Conservation (phyloP, 2,888 invertebrate genomes). For the Horisme vitalbata region DNA sequence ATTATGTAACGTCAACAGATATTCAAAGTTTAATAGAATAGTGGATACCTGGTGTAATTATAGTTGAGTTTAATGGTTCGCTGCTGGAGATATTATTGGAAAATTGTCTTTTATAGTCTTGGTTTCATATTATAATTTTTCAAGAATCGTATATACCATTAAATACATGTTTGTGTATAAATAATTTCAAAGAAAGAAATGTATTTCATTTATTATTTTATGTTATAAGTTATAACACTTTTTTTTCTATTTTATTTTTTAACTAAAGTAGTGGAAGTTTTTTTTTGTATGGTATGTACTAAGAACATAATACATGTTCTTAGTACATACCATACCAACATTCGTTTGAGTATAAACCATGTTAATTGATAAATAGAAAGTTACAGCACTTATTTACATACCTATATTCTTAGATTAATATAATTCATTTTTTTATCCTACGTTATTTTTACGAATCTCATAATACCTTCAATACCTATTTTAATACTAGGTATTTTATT, state of each 20-base stretch:
- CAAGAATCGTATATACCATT: too few relatives aligned
- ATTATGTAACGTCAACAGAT: slow-evolving; percentile 48
- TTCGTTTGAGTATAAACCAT: too few relatives aligned
- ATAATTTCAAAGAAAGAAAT: too few relatives aligned
- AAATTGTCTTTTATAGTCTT: neutral
- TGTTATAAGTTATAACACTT: too few relatives aligned
- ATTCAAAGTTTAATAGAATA: slow-evolving; percentile 57
- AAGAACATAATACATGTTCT: too few relatives aligned
- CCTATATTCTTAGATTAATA: too few relatives aligned
- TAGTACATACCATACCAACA: too few relatives aligned
- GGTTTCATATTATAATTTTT: too few relatives aligned
- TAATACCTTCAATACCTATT: slow-evolving; percentile 16
- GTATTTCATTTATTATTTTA: too few relatives aligned
- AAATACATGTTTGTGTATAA: too few relatives aligned
- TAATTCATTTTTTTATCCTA: neutral
- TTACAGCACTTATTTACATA: too few relatives aligned
- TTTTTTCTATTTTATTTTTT: neutral
- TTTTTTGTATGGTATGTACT: neutral
- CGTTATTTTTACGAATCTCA: slow-evolving; percentile 36
- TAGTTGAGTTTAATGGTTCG: slow-evolving; percentile 2
- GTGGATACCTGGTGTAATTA: slow-evolving; percentile 40
- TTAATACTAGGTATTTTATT: neutral
- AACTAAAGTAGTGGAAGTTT: neutral
- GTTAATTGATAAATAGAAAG: too few relatives aligned
- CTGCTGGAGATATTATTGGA: slow-evolving; percentile 3